These are phyloP conservation scores for Clitarchus hookeri DNA, from an alignment of 2,888 invertebrate genomes.

Conservation along the genomic window DNA sequence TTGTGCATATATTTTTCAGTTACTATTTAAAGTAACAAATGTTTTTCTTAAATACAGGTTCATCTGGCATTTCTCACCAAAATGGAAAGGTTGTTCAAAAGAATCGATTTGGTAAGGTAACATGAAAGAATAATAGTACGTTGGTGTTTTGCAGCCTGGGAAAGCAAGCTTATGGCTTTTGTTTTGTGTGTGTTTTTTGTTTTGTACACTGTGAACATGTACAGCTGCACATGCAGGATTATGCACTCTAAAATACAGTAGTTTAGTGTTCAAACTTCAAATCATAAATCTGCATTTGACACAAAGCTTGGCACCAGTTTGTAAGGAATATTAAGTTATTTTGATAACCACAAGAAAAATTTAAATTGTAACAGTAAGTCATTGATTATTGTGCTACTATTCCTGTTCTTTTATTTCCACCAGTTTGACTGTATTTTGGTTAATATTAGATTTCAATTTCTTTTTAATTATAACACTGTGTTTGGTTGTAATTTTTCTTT, in stretches of 20 bases:
- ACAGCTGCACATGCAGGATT: neutral
- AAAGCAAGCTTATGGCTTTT: constrained; percentile 7
- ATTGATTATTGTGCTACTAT: no score
- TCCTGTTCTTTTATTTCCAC: no score
- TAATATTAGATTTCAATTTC: no score
- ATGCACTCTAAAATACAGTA: neutral
- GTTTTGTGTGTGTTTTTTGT: neutral
- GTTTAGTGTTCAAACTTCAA: neutral
- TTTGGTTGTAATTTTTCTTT: no score
- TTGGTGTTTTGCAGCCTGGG: constrained; percentile 9
- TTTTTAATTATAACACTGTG: no score
- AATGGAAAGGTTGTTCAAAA: constrained; percentile 20
- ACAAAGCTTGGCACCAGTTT: neutral
- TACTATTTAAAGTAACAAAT: constrained; percentile 19
- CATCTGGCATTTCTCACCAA: constrained; percentile 15
- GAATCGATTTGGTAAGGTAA: constrained; percentile 22
- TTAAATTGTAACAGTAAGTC: no score
- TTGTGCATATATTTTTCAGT: neutral
- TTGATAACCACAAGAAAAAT: no score
- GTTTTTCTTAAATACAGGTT: constrained; percentile 20
- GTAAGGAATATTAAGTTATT: neutral
- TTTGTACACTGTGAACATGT: neutral
- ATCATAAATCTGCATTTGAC: neutral
- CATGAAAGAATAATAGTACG: neutral
- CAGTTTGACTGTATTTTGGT: no score